Conservation (phyloP, 2,888 invertebrate genomes). For the Caenorhabditis uteleia region DNA sequence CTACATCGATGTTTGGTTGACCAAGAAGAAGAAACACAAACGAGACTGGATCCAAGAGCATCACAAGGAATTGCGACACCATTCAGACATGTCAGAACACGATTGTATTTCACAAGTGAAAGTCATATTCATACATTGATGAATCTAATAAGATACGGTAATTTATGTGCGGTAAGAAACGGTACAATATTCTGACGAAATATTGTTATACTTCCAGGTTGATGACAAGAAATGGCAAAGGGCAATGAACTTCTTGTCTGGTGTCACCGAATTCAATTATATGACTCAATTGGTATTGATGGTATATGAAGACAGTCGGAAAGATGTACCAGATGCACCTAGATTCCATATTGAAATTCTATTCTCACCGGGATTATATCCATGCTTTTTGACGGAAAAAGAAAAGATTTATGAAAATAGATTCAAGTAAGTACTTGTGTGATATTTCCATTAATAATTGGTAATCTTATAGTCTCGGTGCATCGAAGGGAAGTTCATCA, state of each 20-base stretch:
- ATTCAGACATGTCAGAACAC: slow-evolving; percentile 93
- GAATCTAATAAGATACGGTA: slow-evolving; percentile 81
- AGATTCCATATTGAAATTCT: slow-evolving; percentile 97
- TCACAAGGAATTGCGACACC: slow-evolving; percentile 90
- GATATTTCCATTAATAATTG: slow-evolving; percentile 74
- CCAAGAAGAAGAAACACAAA: slow-evolving; percentile 88
- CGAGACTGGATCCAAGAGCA: slow-evolving; percentile 87
- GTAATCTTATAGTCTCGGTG: slow-evolving; percentile 13
- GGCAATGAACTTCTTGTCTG: slow-evolving; percentile 96
- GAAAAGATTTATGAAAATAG: slow-evolving; percentile 75
- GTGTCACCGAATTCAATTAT: slow-evolving; percentile 97
- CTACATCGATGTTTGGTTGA: slow-evolving; percentile 79
- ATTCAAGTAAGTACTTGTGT: slow-evolving; percentile 84
- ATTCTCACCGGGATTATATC: slow-evolving; percentile 87
- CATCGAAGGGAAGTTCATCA: slow-evolving; percentile 11
- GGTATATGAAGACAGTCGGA: slow-evolving; percentile 95
- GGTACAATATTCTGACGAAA: background rate
- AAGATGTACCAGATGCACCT: slow-evolving; percentile 75
- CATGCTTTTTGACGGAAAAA: slow-evolving; percentile 69
- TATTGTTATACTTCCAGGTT: slow-evolving; percentile 70
- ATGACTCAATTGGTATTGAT: slow-evolving; percentile 99
- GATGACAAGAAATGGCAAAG: slow-evolving; percentile 97
- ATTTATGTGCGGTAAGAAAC: slow-evolving; percentile 56
- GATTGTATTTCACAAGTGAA: slow-evolving; percentile 99
- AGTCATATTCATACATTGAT: slow-evolving; percentile 97